These are phyloP conservation scores for Trachythela sp. DNA, from an alignment of 64 coral and sea anemone genomes.

Conservation along the genomic window DNA sequence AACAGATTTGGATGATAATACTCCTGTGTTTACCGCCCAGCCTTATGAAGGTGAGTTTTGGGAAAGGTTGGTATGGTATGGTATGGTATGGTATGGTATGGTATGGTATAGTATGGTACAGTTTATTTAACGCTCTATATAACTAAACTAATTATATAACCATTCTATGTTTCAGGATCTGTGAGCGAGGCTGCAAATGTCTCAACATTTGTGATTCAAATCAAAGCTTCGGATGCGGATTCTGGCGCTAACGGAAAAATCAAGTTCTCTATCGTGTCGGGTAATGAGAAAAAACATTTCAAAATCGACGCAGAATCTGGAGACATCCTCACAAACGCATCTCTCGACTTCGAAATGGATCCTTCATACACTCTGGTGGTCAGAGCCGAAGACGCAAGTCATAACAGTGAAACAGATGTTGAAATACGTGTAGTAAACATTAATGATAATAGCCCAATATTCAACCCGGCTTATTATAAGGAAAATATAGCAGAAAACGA, in stretches of 20 bases:
- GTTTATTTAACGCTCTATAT: too few species aligned
- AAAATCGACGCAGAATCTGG: slow-evolving; percentile 54
- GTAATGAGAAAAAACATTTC: slow-evolving; percentile 45
- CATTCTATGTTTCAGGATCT: not conserved
- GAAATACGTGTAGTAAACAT: not conserved
- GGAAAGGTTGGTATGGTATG: too few species aligned
- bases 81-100: too few species aligned
- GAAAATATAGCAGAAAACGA: not conserved
- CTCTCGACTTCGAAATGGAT: slow-evolving; percentile 70
- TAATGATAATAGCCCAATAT: not conserved
- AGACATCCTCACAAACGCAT: slow-evolving; percentile 46
- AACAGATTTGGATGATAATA: slow-evolving; percentile 61
- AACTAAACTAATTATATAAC: not conserved
- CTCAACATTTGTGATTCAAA: slow-evolving; percentile 36
- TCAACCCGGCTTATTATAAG: not conserved
- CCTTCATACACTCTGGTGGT: slow-evolving; percentile 19
- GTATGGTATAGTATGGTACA: too few species aligned
- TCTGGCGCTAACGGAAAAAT: slow-evolving; percentile 62
- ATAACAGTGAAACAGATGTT: not conserved
- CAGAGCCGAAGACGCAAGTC: not conserved
- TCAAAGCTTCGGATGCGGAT: slow-evolving; percentile 69
- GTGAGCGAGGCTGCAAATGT: not conserved
- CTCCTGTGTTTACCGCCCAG: slow-evolving; percentile 47
- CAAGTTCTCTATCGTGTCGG: slow-evolving; percentile 11
- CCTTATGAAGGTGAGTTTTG: slow-evolving; percentile 10